Evolutionary conservation across 64 coral and sea anemone genomes (phyloP), one percentile per base, ranked within the genome.

Genomic region (Montipora sp.): DNA sequence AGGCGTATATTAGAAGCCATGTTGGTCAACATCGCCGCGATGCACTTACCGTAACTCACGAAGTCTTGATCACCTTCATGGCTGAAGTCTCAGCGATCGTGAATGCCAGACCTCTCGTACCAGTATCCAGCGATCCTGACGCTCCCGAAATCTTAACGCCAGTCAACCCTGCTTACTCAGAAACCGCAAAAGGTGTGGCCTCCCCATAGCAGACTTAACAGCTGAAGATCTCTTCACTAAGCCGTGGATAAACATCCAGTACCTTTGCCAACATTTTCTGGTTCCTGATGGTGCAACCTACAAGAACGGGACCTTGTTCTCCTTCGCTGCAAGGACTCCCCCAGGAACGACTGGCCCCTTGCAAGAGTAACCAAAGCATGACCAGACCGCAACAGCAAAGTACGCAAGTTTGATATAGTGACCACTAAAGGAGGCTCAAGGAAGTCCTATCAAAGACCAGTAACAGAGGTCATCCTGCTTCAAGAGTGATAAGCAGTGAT

Each of bases 41-140:
- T 59, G 49, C 78, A 88, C 51, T 90, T 27, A 27, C 27, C 27
- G 27, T 95, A 4, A 91, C 76, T 3, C 84, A 95, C 55, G 85
- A 95, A 59, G 84, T 89, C 13, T 16, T 95, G 13, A 75, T 90
- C 36, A 95, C 90, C 7, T 73, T 95, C 27, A 92, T 92, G 94
- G 90, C 94, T 19, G 59, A 63, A 63, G 59, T 63, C 8, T 63
- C 59, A 12, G 59, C 59, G 8, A 63, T 63, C 13, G 15, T 63
- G 3, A 95, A 91, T 69, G 88, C 59, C 27, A 90, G 93, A 75
- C 82, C 93, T 19, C 65, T 91, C 9, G 74, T 91, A 5, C 81
- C 48, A 71, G 89, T 91, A 2, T 79, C 88, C 5, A 73, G 47
- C 75, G 89, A 95, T 46, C 94, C 89, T 2, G 79, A 79, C 5